phyloP scores from a whole-genome alignment of 2,888 invertebrate genomes.

The Tiliacea citrago region DNA sequence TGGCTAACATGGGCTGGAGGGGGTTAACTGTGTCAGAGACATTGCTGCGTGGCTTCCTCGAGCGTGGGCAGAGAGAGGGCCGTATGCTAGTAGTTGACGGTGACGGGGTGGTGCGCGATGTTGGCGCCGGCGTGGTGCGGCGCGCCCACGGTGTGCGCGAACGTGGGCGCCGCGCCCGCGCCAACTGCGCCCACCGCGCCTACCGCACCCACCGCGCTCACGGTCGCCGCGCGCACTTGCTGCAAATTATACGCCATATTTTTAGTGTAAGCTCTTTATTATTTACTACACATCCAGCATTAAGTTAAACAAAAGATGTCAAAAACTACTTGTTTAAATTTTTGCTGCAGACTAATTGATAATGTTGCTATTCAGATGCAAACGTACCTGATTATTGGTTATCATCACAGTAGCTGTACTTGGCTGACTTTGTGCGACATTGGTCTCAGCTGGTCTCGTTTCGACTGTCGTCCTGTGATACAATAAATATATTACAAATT shows the following conservation, averaged over 20 bases:
- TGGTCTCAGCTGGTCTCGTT: constrained; percentile 76
- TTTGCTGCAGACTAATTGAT: not conserved
- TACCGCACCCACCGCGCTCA: constrained; percentile 60
- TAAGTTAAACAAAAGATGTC: not conserved
- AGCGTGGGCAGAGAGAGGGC: constrained; percentile 58
- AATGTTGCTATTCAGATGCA: not conserved
- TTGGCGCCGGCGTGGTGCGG: constrained; percentile 79
- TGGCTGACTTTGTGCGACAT: constrained; percentile 77
- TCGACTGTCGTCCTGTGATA: constrained; percentile 77
- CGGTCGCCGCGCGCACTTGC: constrained; percentile 78
- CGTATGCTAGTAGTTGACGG: constrained; percentile 86
- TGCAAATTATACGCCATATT: constrained; percentile 55
- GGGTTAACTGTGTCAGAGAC: constrained; percentile 49
- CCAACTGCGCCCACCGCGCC: constrained; percentile 67
- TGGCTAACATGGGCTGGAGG: not conserved
- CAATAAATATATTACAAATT: not conserved
- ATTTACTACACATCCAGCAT: not conserved
- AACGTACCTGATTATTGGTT: constrained; percentile 84
- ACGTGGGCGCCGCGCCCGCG: constrained; percentile 71
- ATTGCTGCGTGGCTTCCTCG: constrained; percentile 49
- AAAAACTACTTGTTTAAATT: not conserved
- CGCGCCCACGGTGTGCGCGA: constrained; percentile 75
- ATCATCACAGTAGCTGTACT: constrained; percentile 85
- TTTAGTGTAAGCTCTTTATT: not conserved
- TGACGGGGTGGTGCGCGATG: constrained; percentile 86